Base-by-base conservation (phyloP, 2,888 invertebrate species). In the Eupithecia subumbrata region DNA sequence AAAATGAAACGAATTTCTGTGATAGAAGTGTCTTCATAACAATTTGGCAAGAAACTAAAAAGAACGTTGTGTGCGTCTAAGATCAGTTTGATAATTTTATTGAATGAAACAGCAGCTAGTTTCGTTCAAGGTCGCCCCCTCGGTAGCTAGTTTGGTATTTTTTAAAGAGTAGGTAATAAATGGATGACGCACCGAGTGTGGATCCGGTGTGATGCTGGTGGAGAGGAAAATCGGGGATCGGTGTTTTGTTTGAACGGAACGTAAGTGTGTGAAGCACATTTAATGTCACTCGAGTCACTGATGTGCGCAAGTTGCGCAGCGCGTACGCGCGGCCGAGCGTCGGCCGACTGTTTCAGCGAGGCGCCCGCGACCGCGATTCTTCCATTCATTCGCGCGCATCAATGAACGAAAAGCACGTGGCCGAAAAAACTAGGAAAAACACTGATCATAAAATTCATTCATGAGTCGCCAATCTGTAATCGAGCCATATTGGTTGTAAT, bases 311-410 rank as follows among this genome's bases (percentile, higher is more conserved):
- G 76, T 78, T 86, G 87, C 90, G 90, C 91, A 87, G 86, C 88
- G 88, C 86, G 89, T 89, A 90, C 92, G 91, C 92, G 89, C 91
- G 88, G 87, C 87, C 89, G 87, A 84, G 88, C 91, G 90, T 86
- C 88, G 86, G 85, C 87, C 90, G 91, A 92, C 93, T 92, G 91
- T 88, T 88, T 88, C 88, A 87, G 86, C 81, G 87, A 86, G 16
- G 86, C 82, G 72, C 79, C 81, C 80, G 79, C 82, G 52, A 3
- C 64, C 73, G 73, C 75, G 80, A 76, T 81, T 79, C 82, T 85
- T 86, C 85, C 92, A 93, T 93, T 93, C 93, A 93, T 88, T 91
- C 89, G 83, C 84, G 86, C 88, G 87, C 90, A 90, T 94, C 91
- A 94, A 94, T 94, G 94, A 91, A 90, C 87, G 86, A 89, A 83